These are phyloP conservation scores for Anoncus sp. DNA, from an alignment of 2,888 invertebrate species.

Conservation along the genomic window DNA sequence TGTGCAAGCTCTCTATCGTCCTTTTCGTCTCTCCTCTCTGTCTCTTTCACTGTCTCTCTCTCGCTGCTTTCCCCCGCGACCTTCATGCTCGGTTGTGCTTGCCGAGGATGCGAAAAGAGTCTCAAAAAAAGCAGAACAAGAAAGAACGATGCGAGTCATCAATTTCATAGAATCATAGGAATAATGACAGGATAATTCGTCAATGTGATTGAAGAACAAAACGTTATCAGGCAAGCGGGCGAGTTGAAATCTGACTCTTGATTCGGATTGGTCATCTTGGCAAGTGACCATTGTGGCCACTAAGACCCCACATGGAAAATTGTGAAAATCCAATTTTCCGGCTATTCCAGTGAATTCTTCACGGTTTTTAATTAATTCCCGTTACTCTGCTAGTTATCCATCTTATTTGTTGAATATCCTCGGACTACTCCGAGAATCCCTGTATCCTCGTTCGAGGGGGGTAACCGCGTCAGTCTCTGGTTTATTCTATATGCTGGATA, in stretches of 20 bases:
- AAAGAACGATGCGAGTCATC: conserved; percentile 50
- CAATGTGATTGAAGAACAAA: too few relatives aligned
- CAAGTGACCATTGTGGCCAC: too few relatives aligned
- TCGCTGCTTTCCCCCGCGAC: conserved; percentile 67
- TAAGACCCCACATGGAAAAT: too few relatives aligned
- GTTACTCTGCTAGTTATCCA: neutral
- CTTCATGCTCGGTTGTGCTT: conserved; percentile 70
- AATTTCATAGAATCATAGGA: conserved; percentile 20
- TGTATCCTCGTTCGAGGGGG: conserved; percentile 6
- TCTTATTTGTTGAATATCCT: neutral
- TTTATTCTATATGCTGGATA: conserved; percentile 30
- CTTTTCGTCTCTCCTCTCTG: conserved; percentile 69
- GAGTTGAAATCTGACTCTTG: too few relatives aligned
- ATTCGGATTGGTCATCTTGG: too few relatives aligned
- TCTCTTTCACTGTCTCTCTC: conserved; percentile 67
- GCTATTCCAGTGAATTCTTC: neutral
- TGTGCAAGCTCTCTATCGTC: conserved; percentile 76
- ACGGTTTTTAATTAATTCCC: neutral
- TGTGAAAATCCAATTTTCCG: too few relatives aligned
- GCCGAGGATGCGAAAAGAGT: conserved; percentile 60
- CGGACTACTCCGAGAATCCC: neutral
- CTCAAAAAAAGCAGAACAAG: conserved; percentile 36
- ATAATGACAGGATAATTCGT: neutral
- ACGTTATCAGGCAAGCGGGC: too few relatives aligned
- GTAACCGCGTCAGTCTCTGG: conserved; percentile 44